Evolutionary conservation across 1,140 invertebrate genomes (phyloP), one percentile per base, ranked within the genome.

Genomic region (Saccostrea echinata): DNA sequence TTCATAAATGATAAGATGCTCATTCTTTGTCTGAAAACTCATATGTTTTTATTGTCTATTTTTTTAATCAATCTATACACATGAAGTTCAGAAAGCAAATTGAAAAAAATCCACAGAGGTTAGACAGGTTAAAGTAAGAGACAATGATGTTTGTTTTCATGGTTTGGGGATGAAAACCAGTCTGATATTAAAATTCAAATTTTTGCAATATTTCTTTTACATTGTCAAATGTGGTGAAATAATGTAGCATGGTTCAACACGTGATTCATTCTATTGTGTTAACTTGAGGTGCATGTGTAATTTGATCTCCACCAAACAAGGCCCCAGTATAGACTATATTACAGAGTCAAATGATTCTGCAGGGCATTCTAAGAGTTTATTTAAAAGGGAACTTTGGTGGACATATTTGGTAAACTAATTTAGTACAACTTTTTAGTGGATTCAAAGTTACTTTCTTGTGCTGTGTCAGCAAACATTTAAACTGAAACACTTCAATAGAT

Each of bases 181-280:
- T 76, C 33, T 76, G 68, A 76, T 76, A 30, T 76, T 76, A 33
- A 76, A 30, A 76, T 76, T 30, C 24, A 30, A 11, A 76, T 30
- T 30, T 76, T 33, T 27, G 16, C 68, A 76, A 76, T 16, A 76
- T 33, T 16, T 76, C 24, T 30, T 76, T 4, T 76, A 16, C 30
- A 76, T 76, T 76, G 55, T 61, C 55, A 76, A 33, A 76, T 33
- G 30, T 61, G 55, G 55, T 61, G 18, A 21, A 61, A 61, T 4
- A 21, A 16, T 18, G 55, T 61, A n/a, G 55, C 55, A 18, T 8
- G 27, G 16, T 30, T 11, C 57, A 64, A 16, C 68, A 64, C 12
- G 68, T 76, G 68, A 76, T 33, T 30, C 55, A n/a, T 18, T n/a
- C 55, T 61, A n/a, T 61, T 18, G n/a, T 21, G 55, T 43, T 43